Base-by-base conservation (phyloP, 53 echinoderm and acorn worm genomes). In the Hippasteria phrygiana region DNA sequence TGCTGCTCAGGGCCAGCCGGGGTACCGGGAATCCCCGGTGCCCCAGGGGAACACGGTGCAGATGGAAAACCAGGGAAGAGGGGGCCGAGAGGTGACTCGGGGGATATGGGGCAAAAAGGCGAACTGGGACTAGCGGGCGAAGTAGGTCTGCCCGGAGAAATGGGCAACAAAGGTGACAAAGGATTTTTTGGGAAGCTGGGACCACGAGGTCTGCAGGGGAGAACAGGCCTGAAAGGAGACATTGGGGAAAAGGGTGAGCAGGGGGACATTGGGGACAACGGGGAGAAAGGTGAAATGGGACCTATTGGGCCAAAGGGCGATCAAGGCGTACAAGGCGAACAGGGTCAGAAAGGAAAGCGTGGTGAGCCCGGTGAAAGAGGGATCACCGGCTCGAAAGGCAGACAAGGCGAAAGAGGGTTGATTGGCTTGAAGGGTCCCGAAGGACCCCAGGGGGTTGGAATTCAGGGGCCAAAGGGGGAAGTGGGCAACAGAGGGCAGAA, bases 141-240 rank as follows among this genome's bases (percentile, higher is more conserved):
- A 20, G 35, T 20, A 13, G 85, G 85, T 17, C 69, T 53, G 11
- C 28, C 7, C 26, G 71, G 85, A 4, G 45, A 51, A 18, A 9
- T n/a, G 34, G 85, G 85, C 31, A 32, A 14, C 53, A 85, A 69
- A 20, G 85, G 85, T 27, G 71, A 48, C 10, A 85, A 85, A 43
- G 85, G 85, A 4, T 85, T 85, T 6, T 85, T 85, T 34, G 85
- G 85, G 20, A 85, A 85, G 37, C 27, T 85, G n/a, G 85, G 85
- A 18, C 85, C 85, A 14, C 40, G 50, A 51, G 85, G 85, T 48
- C 35, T 51, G n/a, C 69, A 70, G 0, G 85, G 85, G 28, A 35
- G 10, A 13, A 85, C 37, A 3, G 85, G 85, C 22, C 71, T 10
- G 3, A 85, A 85, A 7, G 85, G 85, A 16, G 39, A 53, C 18